Base-by-base conservation (phyloP, 2,888 invertebrate species). In the Trachelus stipa region DNA sequence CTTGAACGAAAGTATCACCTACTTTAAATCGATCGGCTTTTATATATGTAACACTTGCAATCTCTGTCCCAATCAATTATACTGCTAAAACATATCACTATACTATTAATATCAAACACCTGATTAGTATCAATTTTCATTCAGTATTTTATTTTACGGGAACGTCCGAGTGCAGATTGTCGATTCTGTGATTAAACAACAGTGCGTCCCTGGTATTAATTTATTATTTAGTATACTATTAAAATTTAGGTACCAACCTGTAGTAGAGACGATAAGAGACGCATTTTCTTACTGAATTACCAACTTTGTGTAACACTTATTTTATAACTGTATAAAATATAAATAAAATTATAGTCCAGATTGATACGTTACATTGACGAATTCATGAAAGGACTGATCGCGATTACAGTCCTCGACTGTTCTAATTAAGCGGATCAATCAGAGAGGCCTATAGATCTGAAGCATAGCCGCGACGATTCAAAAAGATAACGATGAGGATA, bases 341-440 rank as follows among this genome's bases (percentile, higher is more conserved):
- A 23, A 9, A 6, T 23, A 56, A 56, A 23, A 56, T 23, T 56
- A 56, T 56, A 6, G 0, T 56, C 1, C 9, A 23, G 0, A 2
- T 23, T 23, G 23, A 56, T 56, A 23, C 56, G 6, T 56, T 56
- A 23, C 2, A 9, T 23, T 23, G 56, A 56, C 23, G 56, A 56
- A 56, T 56, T 56, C 56, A 2, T 23, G 56, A 56, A 23, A 56
- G 56, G 56, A 23, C 23, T 56, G 56, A 9, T 23, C 23, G 56
- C 23, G 56, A 30, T n/a, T 35, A 34, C 30, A 34, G 35, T 30
- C 23, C 74, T 34, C 74, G 35, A 34, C 74, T 34, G n/a, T 33
- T 68, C 33, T 31, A 74, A 74, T 56, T 74, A 23, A 23, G 37
- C 74, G 37, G 37, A 77, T 77, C 77, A 35, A 77, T 77, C 77